Base-by-base conservation (phyloP, 1,140 invertebrate genomes). In the Heliconius eleuchia region DNA sequence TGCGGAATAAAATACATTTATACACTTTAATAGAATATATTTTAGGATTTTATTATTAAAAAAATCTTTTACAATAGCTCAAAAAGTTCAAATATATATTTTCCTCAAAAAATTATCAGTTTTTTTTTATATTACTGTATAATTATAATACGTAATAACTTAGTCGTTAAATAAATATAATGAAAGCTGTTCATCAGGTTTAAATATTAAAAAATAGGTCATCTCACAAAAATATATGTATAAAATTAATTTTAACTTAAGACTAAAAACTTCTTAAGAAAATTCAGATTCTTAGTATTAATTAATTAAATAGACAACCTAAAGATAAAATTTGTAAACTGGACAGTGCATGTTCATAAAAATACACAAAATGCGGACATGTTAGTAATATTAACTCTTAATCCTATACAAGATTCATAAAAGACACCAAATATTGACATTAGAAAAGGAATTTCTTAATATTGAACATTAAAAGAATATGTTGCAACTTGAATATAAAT, bases 11-110 rank as follows among this genome's bases (percentile, higher is more conserved):
- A 66, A 66, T 13, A 66, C 11, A 27, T 13, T 23, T 13, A 66
- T 66, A 30, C 23, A 66, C 11, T 66, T 66, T 66, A 66, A 66
- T 66, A 66, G 11, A 66, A 66, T 66, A 66, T 66, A 66, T 66
- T 66, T 66, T 66, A 66, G 60, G 11, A 27, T 66, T 66, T 66
- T 66, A 27, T 66, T 66, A 27, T 66, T 66, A 66, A 30, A 66
- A 57, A 66, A 66, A 66, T 27, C 60, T 66, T 66, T 66, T 66
- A 66, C 60, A 66, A 66, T 66, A 66, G 60, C n/a, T 66, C 60
- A 66, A 66, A 66, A 66, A 27, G 23, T 66, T 60, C 23, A 66
- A 66, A 66, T 46, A 27, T 30, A 66, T 30, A 16, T 27, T 66
- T 30, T 30, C 8, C 55, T 30, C 60, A 27, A 13, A 66, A 66